Conservation (phyloP, 2,797 vertebrate species). For the Apogon talboti region DNA sequence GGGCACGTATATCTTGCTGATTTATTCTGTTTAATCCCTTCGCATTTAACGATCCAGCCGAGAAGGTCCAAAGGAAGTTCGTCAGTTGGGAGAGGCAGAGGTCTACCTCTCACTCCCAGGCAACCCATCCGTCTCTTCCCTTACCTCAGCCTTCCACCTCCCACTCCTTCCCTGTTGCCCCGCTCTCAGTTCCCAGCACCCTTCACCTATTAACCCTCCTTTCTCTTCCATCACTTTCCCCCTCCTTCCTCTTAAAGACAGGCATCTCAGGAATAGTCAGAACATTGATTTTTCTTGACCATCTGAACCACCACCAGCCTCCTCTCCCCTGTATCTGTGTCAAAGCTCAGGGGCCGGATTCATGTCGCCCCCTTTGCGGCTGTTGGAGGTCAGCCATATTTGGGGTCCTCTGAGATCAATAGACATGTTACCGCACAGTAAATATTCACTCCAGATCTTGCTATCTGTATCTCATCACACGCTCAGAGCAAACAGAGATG, state of each 20-base stretch:
- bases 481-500: constrained; percentile 43
- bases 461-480: constrained; percentile 76
- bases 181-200: constrained; percentile 61
- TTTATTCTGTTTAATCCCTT: constrained; percentile 60
- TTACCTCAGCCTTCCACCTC: constrained; percentile 37
- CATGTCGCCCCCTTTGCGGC: constrained; percentile 77
- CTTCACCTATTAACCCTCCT: constrained; percentile 79
- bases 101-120: constrained; percentile 48
- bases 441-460: constrained; percentile 85
- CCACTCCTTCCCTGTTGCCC: constrained; percentile 49
- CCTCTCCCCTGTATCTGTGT: constrained; percentile 63
- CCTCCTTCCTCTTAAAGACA: constrained; percentile 85
- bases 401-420: constrained; percentile 86
- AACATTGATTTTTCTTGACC: constrained; percentile 87
- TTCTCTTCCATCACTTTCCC: constrained; percentile 62
- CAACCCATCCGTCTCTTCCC: constrained; percentile 32
- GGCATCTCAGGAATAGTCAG: constrained; percentile 85
- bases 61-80: constrained; percentile 70
- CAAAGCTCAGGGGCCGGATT: constrained; percentile 77
- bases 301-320: constrained; percentile 26
- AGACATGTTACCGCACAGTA: constrained; percentile 79
- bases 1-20: constrained; percentile 14
- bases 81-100: constrained; percentile 64
- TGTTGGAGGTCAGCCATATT: constrained; percentile 83
- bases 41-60: constrained; percentile 53